Base-by-base conservation (phyloP, 1,140 invertebrate genomes). In the Probaryconus sp. region DNA sequence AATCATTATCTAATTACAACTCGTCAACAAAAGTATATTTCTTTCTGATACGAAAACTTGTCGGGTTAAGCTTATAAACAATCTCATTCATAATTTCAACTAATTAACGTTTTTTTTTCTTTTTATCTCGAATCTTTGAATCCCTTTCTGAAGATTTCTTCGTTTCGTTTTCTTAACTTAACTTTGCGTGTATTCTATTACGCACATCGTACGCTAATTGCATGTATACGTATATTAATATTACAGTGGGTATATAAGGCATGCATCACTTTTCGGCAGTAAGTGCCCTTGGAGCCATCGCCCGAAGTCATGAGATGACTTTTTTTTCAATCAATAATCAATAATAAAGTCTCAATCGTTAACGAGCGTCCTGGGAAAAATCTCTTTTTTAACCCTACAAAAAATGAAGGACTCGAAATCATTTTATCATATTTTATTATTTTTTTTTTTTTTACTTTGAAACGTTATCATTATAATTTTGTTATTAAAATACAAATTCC, bases 221-320 rank as follows among this genome's bases (percentile, higher is more conserved):
- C 64, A 72, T 72, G 47, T 80, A 69, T 73, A 76, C 70, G 70
- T 79, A 74, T 76, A 77, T 79, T 73, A 77, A 75, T 78, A 78
- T 79, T 80, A 72, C 61, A 76, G 63, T 76, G 56, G 73, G 81
- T 84, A 82, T 85, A 83, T 84, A 86, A 87, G 84, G 85, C 82
- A 84, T 82, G 80, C 81, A 81, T 83, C 79, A 81, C 76, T 79
- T 82, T 79, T 78, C 82, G 79, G 79, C 78, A 82, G 80, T 84
- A 78, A 76, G 73, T 81, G 80, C 80, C 81, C 79, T 80, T 68
- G 73, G 51, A 64, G 42, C 81, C 79, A 79, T 81, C 77, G 56
- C 48, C 56, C 67, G 51, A 13, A 40, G 31, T 47, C 55, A 60
- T 24, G 63, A 65, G 21, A 24, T 24, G 21, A 24, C 3, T 21